These are phyloP conservation scores for Elephantulus edwardii DNA, from an alignment of 2,113 vertebrate genomes.

Conservation along the genomic window DNA sequence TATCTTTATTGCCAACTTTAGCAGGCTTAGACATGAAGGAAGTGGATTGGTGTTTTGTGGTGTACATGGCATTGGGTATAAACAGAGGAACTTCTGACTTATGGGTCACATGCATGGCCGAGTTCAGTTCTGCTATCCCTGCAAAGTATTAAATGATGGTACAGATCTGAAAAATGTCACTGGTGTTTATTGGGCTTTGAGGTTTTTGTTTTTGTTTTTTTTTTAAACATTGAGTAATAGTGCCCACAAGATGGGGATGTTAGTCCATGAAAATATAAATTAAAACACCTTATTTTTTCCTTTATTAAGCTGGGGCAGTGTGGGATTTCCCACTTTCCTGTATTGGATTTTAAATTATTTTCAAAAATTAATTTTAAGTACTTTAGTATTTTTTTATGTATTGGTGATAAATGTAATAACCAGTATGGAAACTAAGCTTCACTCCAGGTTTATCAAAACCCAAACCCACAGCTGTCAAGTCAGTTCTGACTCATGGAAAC, in stretches of 20 bases:
- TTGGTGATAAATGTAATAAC: background rate
- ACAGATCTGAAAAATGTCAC: background rate
- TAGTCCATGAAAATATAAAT: background rate
- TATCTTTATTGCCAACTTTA: too few relatives aligned
- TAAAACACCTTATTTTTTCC: background rate
- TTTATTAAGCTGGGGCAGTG: background rate
- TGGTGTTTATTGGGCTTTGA: too few relatives aligned
- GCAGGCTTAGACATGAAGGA: too few relatives aligned
- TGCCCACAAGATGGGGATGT: slow-evolving; percentile 9
- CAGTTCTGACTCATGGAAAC: too few relatives aligned
- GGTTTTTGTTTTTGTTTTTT: too few relatives aligned
- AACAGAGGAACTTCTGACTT: background rate
- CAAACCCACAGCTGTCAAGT: too few relatives aligned
- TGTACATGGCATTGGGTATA: slow-evolving; percentile 5
- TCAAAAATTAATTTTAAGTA: background rate
- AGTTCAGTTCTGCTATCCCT: background rate
- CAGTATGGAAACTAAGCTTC: background rate
- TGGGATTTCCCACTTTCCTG: background rate
- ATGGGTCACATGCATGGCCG: background rate
- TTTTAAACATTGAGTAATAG: background rate
- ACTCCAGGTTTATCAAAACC: slow-evolving; percentile 1
- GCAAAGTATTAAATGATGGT: background rate
- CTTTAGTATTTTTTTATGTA: background rate
- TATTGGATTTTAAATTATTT: background rate
- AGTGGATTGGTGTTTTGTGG: background rate